Percentiles rank a stretch among this genome's conserved stretches.
phyloP scores from a whole-genome alignment of 2,797 vertebrate species.

The Nothura maculosa region DNA sequence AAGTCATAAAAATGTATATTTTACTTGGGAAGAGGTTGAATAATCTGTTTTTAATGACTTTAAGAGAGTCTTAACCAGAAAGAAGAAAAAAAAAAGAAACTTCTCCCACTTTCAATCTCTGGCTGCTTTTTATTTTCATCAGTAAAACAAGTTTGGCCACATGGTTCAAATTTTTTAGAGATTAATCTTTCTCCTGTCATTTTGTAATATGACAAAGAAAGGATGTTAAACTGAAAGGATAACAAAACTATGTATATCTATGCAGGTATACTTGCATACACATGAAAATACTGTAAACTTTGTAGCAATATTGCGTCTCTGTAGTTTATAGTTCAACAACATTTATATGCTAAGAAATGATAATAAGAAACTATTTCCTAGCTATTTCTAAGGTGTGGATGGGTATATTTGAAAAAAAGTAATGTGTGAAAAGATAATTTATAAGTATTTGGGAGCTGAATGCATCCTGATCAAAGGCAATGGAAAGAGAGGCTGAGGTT shows the following conservation, averaged over 20 bases:
- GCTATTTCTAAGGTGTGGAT: background rate
- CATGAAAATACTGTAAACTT: background rate
- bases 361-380: background rate
- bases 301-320: background rate
- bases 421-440: background rate
- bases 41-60: slow-evolving; percentile 33
- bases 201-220: background rate
- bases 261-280: background rate
- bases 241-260: background rate
- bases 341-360: background rate
- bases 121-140: slow-evolving; percentile 33
- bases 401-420: background rate
- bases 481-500: slow-evolving; percentile 25
- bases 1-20: background rate
- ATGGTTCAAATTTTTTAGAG: slow-evolving; percentile 40
- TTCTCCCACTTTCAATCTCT: background rate
- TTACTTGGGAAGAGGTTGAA: slow-evolving; percentile 12
- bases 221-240: background rate
- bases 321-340: background rate
- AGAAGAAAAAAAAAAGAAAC: background rate
- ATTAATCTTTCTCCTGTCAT: slow-evolving; percentile 15
- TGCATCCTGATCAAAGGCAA: slow-evolving; percentile 45
- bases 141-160: slow-evolving; percentile 38
- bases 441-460: slow-evolving; percentile 20
- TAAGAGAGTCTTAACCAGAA: background rate